Evolutionary conservation across 2,113 vertebrate genomes (phyloP), one percentile per base, ranked within the genome.

Genomic region (Eurypyga helias): DNA sequence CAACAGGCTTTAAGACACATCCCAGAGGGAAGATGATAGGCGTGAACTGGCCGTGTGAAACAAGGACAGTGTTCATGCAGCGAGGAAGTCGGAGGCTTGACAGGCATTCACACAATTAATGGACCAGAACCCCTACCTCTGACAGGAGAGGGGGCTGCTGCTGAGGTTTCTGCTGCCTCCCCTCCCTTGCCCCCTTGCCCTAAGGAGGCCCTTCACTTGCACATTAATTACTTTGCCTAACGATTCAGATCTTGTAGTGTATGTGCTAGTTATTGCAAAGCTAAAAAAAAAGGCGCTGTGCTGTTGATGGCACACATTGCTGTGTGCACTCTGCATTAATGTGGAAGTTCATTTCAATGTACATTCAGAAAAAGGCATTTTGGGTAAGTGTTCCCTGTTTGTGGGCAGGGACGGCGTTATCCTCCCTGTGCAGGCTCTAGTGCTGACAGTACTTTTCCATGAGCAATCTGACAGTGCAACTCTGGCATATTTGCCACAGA

Each of bases 321-420:
- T 46, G 19, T 7, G 55, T 9, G 41, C 2, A 3, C 45, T n/a
- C 52, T 20, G 19, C 11, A 2, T 17, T 26, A 38, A 33, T 7
- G 9, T 4, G 52, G 2, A 38, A 18, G 11, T n/a, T 31, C 1
- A 12, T n/a, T 26, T 46, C 36, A 13, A 20, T 26, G 3, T 6
- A 17, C 20, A 2, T 70, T 75, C 17, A 15, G 4, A 43, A 33
- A 29, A 41, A 34, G 26, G 26, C 8, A 11, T 1, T 17, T 77
- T 9, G 54, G 54, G 48, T 66, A 36, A 4, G 3, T 17, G 13
- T 20, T 64, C 7, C 4, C 65, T n/a, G 31, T 6, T 17, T 61
- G 78, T 64, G 60, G 52, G 76, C 61, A 11, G 41, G 75, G 38
- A 18, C 61, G 72, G 48, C 17, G 2, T 15, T 14, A 6, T 20